Percentiles rank a stretch among this genome's conserved stretches.
These are phyloP conservation scores for Apis laboriosa DNA, from an alignment of 1,140 invertebrate genomes.

Conservation along the genomic window DNA sequence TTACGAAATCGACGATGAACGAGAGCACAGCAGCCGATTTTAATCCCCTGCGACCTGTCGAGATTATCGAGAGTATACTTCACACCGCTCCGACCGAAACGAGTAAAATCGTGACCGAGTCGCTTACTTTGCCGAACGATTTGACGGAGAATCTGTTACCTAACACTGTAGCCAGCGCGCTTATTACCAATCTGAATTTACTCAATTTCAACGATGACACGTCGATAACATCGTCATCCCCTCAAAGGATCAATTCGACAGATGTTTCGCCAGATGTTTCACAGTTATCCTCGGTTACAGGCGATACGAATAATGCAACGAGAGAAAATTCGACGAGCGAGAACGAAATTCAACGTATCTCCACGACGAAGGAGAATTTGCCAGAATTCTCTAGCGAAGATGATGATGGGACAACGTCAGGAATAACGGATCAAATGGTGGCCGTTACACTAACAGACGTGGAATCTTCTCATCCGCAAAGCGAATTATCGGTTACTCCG, in stretches of 20 bases:
- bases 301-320: too few relatives aligned
- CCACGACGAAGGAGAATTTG: neutral
- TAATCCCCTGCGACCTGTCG: neutral
- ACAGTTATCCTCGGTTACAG: neutral
- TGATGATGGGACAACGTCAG: neutral
- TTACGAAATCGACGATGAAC: neutral
- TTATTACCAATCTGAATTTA: neutral
- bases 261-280: neutral
- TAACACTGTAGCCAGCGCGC: conserved; percentile 23
- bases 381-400: neutral
- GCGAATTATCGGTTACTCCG: neutral
- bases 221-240: too few relatives aligned
- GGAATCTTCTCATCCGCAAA: neutral
- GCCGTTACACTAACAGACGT: neutral
- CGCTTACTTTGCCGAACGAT: neutral
- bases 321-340: too few relatives aligned
- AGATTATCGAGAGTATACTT: conserved; percentile 15
- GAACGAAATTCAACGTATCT: neutral
- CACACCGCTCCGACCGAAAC: neutral
- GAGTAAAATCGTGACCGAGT: neutral
- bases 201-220: neutral
- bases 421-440: neutral
- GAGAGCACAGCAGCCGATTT: neutral
- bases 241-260: neutral
- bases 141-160: neutral